These are phyloP conservation scores for Drosophila eohydei DNA, from an alignment of 2,888 invertebrate genomes.

Conservation along the genomic window DNA sequence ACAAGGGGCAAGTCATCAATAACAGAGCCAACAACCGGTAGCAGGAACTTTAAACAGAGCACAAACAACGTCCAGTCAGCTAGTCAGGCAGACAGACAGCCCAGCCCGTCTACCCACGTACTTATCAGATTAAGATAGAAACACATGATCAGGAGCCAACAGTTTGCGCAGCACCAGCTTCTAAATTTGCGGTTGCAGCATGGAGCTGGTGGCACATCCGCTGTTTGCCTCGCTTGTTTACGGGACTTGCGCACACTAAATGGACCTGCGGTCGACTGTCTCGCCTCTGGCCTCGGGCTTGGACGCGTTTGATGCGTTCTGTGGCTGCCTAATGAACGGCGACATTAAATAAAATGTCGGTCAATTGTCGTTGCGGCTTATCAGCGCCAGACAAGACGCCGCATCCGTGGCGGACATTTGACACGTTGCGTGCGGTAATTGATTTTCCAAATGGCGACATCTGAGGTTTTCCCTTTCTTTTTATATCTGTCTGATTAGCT, in stretches of 20 bases:
- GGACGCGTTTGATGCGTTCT: constrained; percentile 21
- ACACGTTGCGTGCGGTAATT: constrained; percentile 60
- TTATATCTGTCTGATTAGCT: not conserved
- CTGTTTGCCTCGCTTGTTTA: constrained; percentile 39
- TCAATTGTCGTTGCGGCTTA: constrained; percentile 74
- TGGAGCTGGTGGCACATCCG: constrained; percentile 37
- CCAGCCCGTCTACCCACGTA: constrained; percentile 39
- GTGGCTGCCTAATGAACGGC: constrained; percentile 71
- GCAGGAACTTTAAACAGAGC: constrained; percentile 56
- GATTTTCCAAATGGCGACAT: constrained; percentile 57
- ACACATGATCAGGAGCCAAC: constrained; percentile 62
- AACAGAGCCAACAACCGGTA: constrained; percentile 50
- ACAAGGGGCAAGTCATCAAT: constrained; percentile 60
- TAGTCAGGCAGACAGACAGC: constrained; percentile 8
- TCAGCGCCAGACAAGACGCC: constrained; percentile 59
- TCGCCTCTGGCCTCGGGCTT: not conserved
- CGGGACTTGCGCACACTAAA: constrained; percentile 44
- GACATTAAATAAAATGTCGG: constrained; percentile 77
- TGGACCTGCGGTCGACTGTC: constrained; percentile 58
- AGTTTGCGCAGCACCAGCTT: constrained; percentile 29
- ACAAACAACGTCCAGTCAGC: constrained; percentile 42
- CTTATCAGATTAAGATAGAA: constrained; percentile 74
- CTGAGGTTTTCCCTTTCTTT: constrained; percentile 9
- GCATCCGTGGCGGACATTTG: constrained; percentile 13
- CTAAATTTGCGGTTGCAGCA: constrained; percentile 52